Evolutionary conservation across 2,797 vertebrate genomes (phyloP).

Genomic region (Onychomys arenicola): DNA sequence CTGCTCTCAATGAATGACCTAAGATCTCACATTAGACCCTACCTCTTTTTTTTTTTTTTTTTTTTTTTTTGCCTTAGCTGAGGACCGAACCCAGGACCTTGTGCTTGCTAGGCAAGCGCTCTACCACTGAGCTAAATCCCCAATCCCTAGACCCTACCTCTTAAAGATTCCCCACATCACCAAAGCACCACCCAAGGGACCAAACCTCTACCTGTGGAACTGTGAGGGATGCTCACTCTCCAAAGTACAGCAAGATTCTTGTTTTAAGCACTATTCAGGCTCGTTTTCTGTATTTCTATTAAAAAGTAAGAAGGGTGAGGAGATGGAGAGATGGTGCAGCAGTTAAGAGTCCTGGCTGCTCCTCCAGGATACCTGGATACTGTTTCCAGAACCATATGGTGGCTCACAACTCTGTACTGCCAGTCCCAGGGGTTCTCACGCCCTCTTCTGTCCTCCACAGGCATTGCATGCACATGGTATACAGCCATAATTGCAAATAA

Average conservation of each 20-base stretch:
- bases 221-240: neutral
- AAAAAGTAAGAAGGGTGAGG: neutral
- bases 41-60: no score
- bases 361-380: neutral
- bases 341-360: neutral
- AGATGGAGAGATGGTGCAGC: neutral
- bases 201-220: neutral
- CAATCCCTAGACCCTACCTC: neutral
- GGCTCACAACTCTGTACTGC: neutral
- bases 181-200: neutral
- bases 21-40: neutral
- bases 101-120: no score
- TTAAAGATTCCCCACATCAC: neutral
- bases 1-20: neutral
- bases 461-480: neutral
- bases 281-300: neutral
- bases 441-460: neutral
- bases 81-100: no score
- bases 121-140: no score
- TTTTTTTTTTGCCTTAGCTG: no score
- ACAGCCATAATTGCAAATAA: neutral
- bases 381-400: neutral
- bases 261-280: neutral
- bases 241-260: neutral
- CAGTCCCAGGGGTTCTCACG: neutral